Percentiles rank a stretch among this genome's conserved stretches.
Evolutionary conservation across 2,113 vertebrate species (phyloP).

Genomic region (Engraulis encrasicolus): DNA sequence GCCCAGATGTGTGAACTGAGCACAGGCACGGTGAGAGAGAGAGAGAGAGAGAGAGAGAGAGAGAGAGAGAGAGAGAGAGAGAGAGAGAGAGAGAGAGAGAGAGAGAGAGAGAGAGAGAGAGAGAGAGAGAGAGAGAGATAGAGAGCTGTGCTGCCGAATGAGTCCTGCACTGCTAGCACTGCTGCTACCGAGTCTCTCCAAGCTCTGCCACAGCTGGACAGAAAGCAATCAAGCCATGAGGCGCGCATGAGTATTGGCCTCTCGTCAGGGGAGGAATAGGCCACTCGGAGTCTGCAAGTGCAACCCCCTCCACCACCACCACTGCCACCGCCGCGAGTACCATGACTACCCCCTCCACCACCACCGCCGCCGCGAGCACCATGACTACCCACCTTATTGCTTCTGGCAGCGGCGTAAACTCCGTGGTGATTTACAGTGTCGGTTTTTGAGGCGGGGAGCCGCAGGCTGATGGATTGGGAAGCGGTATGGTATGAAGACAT

Average conservation of each 20-base stretch:
- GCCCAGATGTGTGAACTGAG: slow-evolving; percentile 35
- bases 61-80: too few species aligned
- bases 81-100: too few species aligned
- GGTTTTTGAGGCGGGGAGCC: slow-evolving; percentile 24
- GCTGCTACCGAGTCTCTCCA: too few species aligned
- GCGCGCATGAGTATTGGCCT: slow-evolving; percentile 19
- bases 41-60: too few species aligned
- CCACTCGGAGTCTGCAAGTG: too few species aligned
- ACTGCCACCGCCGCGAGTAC: too few species aligned
- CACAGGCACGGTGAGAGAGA: neutral
- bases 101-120: too few species aligned
- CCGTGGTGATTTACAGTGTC: slow-evolving; percentile 22
- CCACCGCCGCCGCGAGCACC: too few species aligned
- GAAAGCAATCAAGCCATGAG: slow-evolving; percentile 33
- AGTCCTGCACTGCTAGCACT: too few species aligned
- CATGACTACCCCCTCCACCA: neutral
- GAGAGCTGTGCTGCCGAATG: too few species aligned
- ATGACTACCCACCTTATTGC: neutral
- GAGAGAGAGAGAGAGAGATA: too few species aligned
- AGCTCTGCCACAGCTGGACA: slow-evolving; percentile 20
- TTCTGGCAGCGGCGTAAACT: neutral
- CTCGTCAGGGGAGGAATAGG: slow-evolving; percentile 11
- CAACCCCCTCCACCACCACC: neutral
- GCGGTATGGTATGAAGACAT: neutral
- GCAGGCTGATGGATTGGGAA: slow-evolving; percentile 6